phyloP scores from a whole-genome alignment of 1,140 invertebrate species.

The Doryteuthis pealeii region DNA sequence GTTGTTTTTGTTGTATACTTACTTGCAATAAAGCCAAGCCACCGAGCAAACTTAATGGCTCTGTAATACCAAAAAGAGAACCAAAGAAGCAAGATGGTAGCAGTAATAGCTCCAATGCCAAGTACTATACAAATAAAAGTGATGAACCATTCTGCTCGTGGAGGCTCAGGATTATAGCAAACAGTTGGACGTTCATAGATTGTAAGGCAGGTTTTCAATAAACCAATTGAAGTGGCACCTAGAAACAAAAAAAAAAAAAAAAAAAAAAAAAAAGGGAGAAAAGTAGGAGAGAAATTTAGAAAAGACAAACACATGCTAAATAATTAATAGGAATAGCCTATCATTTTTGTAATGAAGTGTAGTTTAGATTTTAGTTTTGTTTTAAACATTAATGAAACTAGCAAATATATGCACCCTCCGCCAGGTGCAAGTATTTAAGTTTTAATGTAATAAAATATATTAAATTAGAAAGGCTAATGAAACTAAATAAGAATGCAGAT shows the following conservation, averaged over 20 bases:
- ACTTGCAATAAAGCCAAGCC: slow-evolving; percentile 95
- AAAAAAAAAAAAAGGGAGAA: background rate
- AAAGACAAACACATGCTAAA: no score
- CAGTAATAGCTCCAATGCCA: slow-evolving; percentile 89
- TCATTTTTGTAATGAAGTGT: no score
- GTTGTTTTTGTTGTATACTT: no score
- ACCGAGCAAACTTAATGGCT: slow-evolving; percentile 87
- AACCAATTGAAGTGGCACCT: slow-evolving; percentile 74
- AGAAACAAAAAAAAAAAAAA: slow-evolving; percentile 16
- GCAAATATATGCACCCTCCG: no score
- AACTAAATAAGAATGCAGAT: no score
- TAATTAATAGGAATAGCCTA: no score
- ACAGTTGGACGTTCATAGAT: slow-evolving; percentile 78
- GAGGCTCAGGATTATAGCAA: slow-evolving; percentile 78
- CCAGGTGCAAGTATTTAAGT: no score
- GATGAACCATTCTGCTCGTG: slow-evolving; percentile 86
- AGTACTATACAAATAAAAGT: slow-evolving; percentile 88
- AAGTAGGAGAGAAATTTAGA: background rate
- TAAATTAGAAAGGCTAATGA: no score
- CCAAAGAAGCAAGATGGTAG: slow-evolving; percentile 82
- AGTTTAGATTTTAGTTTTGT: no score
- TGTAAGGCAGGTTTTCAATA: slow-evolving; percentile 93
- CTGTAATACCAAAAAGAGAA: slow-evolving; percentile 88
- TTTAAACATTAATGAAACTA: no score
- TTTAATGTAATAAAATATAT: no score